Evolutionary conservation across 1,140 invertebrate species (phyloP).

Genomic region (Drosophila lini): DNA sequence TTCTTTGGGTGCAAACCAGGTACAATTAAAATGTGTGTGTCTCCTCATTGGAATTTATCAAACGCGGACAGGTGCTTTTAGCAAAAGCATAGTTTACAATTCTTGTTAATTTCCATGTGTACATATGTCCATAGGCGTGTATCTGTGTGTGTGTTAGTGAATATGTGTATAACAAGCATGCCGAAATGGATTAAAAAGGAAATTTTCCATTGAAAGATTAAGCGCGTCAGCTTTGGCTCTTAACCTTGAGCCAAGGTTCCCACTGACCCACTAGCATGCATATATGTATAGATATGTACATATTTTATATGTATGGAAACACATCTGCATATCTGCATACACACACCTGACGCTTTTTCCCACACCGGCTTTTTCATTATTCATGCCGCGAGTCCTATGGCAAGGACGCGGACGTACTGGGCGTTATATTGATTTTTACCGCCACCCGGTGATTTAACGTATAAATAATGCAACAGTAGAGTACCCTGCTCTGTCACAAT

Average conservation of each 20-base stretch:
- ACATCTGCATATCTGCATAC: conserved; percentile 12
- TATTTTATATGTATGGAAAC: background rate
- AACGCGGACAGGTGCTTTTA: conserved; percentile 25
- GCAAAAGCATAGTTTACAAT: conserved; percentile 17
- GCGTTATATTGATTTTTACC: conserved; percentile 52
- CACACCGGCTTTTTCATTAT: conserved; percentile 56
- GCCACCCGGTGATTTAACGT: background rate
- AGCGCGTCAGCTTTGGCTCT: conserved; percentile 1
- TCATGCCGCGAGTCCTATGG: conserved; percentile 42
- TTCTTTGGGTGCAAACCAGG: conserved; percentile 21
- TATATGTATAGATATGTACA: background rate
- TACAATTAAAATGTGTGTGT: conserved; percentile 7
- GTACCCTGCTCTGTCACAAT: background rate
- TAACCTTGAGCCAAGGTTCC: conserved; percentile 53
- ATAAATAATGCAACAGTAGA: conserved; percentile 1
- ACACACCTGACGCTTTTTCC: conserved; percentile 25
- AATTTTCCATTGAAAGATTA: conserved; percentile 44
- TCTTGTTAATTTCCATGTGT: conserved; percentile 22
- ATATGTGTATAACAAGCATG: conserved; percentile 24
- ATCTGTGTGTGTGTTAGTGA: background rate
- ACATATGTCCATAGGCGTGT: background rate
- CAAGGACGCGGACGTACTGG: conserved; percentile 47
- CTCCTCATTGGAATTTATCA: conserved; percentile 11
- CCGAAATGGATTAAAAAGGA: conserved; percentile 26
- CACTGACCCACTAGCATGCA: conserved; percentile 49